Percentiles rank a stretch among this genome's conserved stretches.
Evolutionary conservation across 2,888 invertebrate species (phyloP).

Genomic region (Stenurella melanura): DNA sequence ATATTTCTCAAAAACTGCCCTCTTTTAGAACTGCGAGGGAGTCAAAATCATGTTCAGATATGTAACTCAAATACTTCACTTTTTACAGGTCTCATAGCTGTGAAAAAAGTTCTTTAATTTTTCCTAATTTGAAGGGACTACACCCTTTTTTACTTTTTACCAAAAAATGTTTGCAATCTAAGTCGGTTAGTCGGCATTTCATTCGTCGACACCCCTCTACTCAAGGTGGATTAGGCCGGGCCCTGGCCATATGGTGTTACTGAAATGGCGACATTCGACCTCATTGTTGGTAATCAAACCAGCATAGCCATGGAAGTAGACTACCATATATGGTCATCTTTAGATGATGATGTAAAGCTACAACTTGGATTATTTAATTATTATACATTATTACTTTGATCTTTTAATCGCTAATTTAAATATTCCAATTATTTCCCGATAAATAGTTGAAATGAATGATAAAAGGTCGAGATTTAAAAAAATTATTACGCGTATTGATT

Average conservation of each 20-base stretch:
- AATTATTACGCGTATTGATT: not conserved
- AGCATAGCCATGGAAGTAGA: constrained; percentile 26
- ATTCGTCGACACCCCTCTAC: too few relatives aligned
- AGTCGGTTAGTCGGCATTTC: too few relatives aligned
- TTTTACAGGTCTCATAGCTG: too few relatives aligned
- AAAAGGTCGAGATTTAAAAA: not conserved
- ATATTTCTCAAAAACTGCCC: too few relatives aligned
- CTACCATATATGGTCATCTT: constrained; percentile 40
- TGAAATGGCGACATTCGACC: constrained; percentile 43
- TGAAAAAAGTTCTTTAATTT: too few relatives aligned
- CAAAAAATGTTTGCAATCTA: too few relatives aligned
- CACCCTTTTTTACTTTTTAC: too few relatives aligned
- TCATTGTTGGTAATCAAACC: constrained; percentile 37
- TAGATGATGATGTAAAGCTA: constrained; percentile 34
- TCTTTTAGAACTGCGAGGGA: too few relatives aligned
- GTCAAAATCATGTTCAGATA: too few relatives aligned
- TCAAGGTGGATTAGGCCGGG: too few relatives aligned
- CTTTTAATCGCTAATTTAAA: not conserved
- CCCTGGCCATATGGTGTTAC: constrained; percentile 42
- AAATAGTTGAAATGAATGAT: not conserved
- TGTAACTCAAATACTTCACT: too few relatives aligned
- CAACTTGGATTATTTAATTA: constrained; percentile 11
- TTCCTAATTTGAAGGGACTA: too few relatives aligned
- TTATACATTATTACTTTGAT: not conserved
- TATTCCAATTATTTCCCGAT: not conserved